These are phyloP conservation scores for Fragum sueziense DNA, from an alignment of 2,888 invertebrate species.

Conservation along the genomic window DNA sequence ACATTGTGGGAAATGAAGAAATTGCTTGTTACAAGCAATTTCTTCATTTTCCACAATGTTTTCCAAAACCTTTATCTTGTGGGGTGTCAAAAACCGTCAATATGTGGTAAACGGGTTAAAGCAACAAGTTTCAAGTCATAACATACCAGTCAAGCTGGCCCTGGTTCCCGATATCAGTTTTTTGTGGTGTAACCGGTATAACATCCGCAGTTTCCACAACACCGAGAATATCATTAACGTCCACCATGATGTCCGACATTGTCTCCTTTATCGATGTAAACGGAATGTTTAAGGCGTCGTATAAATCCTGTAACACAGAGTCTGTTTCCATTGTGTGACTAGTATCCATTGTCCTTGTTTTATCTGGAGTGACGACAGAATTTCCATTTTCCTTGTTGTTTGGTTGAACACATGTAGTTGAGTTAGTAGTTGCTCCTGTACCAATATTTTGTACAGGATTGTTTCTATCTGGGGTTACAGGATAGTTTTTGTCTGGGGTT, in stretches of 20 bases:
- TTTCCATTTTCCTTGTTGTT: slow-evolving; percentile 6
- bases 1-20: no score
- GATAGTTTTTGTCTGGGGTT: no score
- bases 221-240: slow-evolving; percentile 52
- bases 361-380: background rate
- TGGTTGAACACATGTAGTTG: background rate
- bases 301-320: slow-evolving; percentile 58
- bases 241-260: slow-evolving; percentile 50
- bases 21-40: no score
- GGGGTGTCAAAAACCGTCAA: no score
- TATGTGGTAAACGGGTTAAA: no score
- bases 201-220: slow-evolving; percentile 26
- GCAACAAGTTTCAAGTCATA: background rate
- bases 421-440: background rate
- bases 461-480: background rate
- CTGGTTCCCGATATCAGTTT: slow-evolving; percentile 25
- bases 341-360: background rate
- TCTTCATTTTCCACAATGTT: no score
- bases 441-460: background rate
- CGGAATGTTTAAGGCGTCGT: slow-evolving; percentile 64
- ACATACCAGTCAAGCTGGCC: slow-evolving; percentile 46
- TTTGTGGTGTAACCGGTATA: slow-evolving; percentile 5
- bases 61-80: no score
- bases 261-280: slow-evolving; percentile 31
- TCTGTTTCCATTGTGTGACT: slow-evolving; percentile 13